Percentiles rank a stretch among this genome's conserved stretches.
Conservation (phyloP, 1,140 invertebrate species). For the Trinorchestia longiramus region DNA sequence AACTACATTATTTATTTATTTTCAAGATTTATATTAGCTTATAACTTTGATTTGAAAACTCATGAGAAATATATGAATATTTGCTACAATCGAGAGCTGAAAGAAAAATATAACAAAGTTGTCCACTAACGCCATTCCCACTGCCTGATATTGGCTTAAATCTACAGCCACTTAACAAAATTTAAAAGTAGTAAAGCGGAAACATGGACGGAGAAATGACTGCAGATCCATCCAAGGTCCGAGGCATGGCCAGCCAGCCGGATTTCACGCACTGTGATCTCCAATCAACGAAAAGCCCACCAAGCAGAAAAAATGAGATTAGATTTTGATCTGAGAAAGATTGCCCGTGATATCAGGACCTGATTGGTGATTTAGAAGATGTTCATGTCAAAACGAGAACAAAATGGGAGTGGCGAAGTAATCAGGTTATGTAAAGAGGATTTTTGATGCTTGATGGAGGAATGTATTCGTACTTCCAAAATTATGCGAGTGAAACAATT, state of each 20-base stretch:
- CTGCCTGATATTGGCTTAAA: too few relatives aligned
- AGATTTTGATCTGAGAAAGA: conserved; percentile 9
- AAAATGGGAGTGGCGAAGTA: not conserved
- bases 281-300: not conserved
- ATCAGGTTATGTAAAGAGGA: not conserved
- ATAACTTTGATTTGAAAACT: too few relatives aligned
- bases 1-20: too few relatives aligned
- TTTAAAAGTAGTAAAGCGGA: not conserved
- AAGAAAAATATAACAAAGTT: too few relatives aligned
- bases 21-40: too few relatives aligned
- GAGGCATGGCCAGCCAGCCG: not conserved
- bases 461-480: not conserved
- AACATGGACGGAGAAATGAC: not conserved
- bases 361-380: not conserved
- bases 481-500: not conserved
- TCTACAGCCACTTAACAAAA: not conserved
- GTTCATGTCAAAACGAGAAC: not conserved
- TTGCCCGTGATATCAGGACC: not conserved
- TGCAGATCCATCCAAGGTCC: not conserved
- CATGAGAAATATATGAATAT: too few relatives aligned
- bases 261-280: not conserved
- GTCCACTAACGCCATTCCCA: not conserved
- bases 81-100: too few relatives aligned
- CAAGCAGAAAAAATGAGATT: conserved; percentile 1
- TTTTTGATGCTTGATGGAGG: not conserved